Evolutionary conservation across 2,888 invertebrate species (phyloP).

Genomic region (Pristionchus exspectatus): DNA sequence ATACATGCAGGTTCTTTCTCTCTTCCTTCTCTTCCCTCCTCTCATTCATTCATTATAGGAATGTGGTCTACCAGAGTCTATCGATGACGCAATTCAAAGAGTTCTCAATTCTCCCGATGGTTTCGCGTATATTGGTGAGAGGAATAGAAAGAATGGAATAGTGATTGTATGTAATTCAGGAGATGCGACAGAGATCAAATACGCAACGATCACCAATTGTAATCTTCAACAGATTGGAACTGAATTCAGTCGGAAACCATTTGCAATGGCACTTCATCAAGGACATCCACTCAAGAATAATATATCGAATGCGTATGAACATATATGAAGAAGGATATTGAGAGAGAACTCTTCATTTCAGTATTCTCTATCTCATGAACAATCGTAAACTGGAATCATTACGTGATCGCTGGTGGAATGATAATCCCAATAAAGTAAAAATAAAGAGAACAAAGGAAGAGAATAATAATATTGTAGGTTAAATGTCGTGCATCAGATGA

Average conservation of each 20-base stretch:
- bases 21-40: too few relatives aligned
- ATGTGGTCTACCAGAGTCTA: conserved; percentile 87
- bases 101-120: conserved; percentile 85
- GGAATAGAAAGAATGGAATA: background rate
- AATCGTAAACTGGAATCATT: conserved; percentile 92
- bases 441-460: conserved; percentile 88
- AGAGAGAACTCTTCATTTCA: conserved; percentile 79
- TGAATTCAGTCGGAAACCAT: conserved; percentile 96
- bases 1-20: conserved; percentile 61
- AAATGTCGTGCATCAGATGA: conserved; percentile 82
- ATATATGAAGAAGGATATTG: background rate
- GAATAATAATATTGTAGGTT: background rate
- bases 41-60: conserved; percentile 79
- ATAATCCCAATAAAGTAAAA: conserved; percentile 89
- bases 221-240: conserved; percentile 94
- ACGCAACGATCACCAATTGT: conserved; percentile 88
- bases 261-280: conserved; percentile 96
- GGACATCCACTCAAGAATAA: conserved; percentile 71
- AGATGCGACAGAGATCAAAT: conserved; percentile 93
- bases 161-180: conserved; percentile 80
- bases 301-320: conserved; percentile 69
- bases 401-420: conserved; percentile 97
- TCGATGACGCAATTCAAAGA: conserved; percentile 88
- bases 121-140: conserved; percentile 90
- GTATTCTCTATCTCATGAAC: conserved; percentile 93